A percentile compares a stretch with the other conserved stretches of the same genome.
Evolutionary conservation across 2,113 vertebrate species (phyloP).

Genomic region (Corydoras maculifer): DNA sequence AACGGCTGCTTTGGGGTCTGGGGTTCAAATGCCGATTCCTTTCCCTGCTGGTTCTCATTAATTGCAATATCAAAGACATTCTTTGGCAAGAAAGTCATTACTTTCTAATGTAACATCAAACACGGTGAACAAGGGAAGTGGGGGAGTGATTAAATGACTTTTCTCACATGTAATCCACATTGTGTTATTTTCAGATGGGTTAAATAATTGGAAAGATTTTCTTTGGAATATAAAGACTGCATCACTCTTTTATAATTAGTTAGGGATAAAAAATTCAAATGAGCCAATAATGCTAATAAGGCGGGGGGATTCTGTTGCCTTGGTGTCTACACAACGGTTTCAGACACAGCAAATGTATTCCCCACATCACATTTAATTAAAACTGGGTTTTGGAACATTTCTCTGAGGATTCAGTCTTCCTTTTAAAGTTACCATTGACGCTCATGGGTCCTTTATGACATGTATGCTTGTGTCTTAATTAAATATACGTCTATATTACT

Average conservation of each 20-base stretch:
- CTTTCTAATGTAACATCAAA: slow-evolving; percentile 45
- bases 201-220: slow-evolving; percentile 33
- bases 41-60: slow-evolving; percentile 35
- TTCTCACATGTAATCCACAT: slow-evolving; percentile 29
- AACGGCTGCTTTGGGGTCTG: slow-evolving; percentile 30
- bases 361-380: slow-evolving; percentile 39
- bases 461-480: too few species aligned
- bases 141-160: slow-evolving; percentile 32
- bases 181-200: slow-evolving; percentile 34
- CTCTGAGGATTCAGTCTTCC: slow-evolving; percentile 25
- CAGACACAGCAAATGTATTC: slow-evolving; percentile 13
- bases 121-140: slow-evolving; percentile 15
- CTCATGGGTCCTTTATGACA: too few species aligned
- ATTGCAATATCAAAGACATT: slow-evolving; percentile 44
- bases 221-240: slow-evolving; percentile 33
- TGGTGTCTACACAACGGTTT: slow-evolving; percentile 25
- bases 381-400: slow-evolving; percentile 18
- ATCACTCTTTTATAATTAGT: slow-evolving; percentile 37
- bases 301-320: slow-evolving; percentile 21
- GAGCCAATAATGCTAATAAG: slow-evolving; percentile 40
- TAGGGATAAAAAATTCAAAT: slow-evolving; percentile 36
- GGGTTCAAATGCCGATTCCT: slow-evolving; percentile 22
- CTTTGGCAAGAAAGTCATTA: slow-evolving; percentile 41
- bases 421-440: too few species aligned
- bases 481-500: too few species aligned